Conservation (phyloP, 1,140 invertebrate genomes). For the Drosophila grimshawi region DNA sequence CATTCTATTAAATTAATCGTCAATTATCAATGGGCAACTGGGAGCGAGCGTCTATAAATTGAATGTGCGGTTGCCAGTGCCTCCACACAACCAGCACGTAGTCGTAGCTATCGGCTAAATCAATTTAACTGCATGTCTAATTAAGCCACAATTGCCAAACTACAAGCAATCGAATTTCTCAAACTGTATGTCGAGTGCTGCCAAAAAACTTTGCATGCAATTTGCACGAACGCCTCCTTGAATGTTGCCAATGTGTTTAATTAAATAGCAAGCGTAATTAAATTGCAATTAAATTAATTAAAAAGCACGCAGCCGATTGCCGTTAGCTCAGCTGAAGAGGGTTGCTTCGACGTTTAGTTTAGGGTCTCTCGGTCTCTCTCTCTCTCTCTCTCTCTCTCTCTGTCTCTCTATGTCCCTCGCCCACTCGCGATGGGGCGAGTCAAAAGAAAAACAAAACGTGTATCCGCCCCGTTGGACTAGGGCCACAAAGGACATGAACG, state of each 20-base stretch:
- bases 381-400: background rate
- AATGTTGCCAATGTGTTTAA: constrained; percentile 75
- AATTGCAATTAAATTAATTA: constrained; percentile 84
- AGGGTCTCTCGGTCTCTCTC: constrained; percentile 14
- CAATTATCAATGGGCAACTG: constrained; percentile 74
- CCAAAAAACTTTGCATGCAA: constrained; percentile 55
- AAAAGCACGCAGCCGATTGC: constrained; percentile 66
- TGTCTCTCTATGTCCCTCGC: background rate
- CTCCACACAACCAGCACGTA: background rate
- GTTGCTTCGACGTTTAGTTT: constrained; percentile 46
- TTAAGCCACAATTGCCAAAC: constrained; percentile 71
- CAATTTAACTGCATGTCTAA: constrained; percentile 72
- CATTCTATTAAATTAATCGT: constrained; percentile 83
- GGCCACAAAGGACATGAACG: constrained; percentile 23
- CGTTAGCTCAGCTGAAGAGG: constrained; percentile 22
- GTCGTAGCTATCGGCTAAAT: constrained; percentile 57
- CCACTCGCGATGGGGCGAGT: background rate
- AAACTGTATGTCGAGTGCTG: constrained; percentile 34
- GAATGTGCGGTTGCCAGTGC: constrained; percentile 9
- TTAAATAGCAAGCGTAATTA: constrained; percentile 84
- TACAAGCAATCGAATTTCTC: constrained; percentile 26
- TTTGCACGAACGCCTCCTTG: constrained; percentile 43
- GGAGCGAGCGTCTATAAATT: constrained; percentile 30
- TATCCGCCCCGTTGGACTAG: constrained; percentile 10
- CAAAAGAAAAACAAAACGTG: constrained; percentile 45